Conservation (phyloP, 2,113 vertebrate species). For the Varanus komodoensis region DNA sequence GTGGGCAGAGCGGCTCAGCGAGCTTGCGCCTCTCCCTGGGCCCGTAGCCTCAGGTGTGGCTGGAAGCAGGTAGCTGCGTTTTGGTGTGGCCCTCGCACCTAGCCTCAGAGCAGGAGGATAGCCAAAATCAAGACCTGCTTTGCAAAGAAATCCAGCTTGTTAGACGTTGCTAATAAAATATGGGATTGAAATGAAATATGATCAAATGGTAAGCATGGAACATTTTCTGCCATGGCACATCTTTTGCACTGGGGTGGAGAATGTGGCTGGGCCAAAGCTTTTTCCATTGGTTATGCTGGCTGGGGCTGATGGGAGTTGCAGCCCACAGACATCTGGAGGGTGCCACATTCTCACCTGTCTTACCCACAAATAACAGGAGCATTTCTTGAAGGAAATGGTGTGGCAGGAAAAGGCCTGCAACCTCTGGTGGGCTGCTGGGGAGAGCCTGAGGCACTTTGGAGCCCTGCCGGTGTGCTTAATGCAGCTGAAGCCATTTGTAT, state of each 20-base stretch:
- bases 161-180: background rate
- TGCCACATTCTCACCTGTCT: background rate
- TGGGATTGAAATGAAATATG: background rate
- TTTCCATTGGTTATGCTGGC: no score
- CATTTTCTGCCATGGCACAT: no score
- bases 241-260: no score
- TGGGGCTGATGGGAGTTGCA: no score
- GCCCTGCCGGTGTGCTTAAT: background rate
- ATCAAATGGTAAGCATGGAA: background rate
- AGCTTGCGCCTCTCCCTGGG: no score
- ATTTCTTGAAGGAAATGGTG: background rate
- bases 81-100: background rate
- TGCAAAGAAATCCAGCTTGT: background rate
- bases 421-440: background rate
- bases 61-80: no score
- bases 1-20: no score
- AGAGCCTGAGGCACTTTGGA: background rate
- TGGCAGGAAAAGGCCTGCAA: background rate
- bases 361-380: background rate
- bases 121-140: background rate
- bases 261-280: no score
- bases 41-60: no score
- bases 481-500: constrained; percentile 25
- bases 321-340: no score
- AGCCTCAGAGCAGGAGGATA: background rate